phyloP scores from a whole-genome alignment of 2,113 vertebrate genomes.

The Scatophagus argus region DNA sequence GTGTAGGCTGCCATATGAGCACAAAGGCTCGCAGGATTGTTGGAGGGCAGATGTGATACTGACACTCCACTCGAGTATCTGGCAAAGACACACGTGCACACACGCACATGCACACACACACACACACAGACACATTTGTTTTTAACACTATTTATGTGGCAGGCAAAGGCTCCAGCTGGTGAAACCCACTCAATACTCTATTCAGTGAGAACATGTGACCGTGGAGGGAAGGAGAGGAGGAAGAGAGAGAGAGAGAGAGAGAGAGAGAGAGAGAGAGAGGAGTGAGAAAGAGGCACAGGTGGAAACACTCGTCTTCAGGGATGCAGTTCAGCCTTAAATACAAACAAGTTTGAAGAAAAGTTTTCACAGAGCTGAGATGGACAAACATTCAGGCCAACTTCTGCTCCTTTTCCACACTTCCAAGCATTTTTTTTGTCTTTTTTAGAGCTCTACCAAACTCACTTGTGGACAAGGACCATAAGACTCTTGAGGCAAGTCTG shows the following conservation, averaged over 20 bases:
- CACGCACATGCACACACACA: conserved; percentile 23
- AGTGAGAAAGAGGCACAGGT: conserved; percentile 61
- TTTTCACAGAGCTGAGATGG: conserved; percentile 12
- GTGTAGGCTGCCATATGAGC: conserved; percentile 41
- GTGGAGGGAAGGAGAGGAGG: conserved; percentile 39
- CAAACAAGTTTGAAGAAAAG: conserved; percentile 13
- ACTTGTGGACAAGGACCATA: not conserved
- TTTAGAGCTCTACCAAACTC: not conserved
- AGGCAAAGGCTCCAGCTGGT: conserved; percentile 79
- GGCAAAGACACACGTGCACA: conserved; percentile 44
- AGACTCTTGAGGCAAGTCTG: not conserved
- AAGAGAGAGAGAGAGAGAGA: conserved; percentile 12
- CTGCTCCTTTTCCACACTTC: not conserved
- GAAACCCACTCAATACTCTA: conserved; percentile 74
- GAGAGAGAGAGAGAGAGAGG: conserved; percentile 25
- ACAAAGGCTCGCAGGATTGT: conserved; percentile 46
- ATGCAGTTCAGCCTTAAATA: conserved; percentile 38
- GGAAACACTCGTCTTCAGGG: conserved; percentile 67
- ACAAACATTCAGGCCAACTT: not conserved
- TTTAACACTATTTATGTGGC: conserved; percentile 69
- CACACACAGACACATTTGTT: conserved; percentile 50
- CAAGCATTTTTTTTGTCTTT: not conserved
- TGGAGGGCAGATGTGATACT: conserved; percentile 64
- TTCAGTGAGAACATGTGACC: conserved; percentile 70
- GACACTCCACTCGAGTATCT: conserved; percentile 58